Evolutionary conservation across 2,888 invertebrate genomes (phyloP), one percentile per base, ranked within the genome.

Genomic region (Gastrophysa polygoni): DNA sequence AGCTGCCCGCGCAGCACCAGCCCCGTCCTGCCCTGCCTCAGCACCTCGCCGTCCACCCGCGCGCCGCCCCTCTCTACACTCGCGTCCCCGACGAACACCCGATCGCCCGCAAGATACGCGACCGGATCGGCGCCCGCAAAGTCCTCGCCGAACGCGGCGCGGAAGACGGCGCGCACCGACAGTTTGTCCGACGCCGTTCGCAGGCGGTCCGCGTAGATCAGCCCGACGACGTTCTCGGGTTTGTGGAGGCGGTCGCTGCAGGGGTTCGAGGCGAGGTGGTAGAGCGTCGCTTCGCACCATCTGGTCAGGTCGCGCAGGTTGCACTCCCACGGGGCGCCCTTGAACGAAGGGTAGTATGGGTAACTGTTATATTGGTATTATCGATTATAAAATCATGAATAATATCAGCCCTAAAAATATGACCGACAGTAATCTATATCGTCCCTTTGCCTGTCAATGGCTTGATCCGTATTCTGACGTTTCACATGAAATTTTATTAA

Each of bases 241-340:
- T n/a, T n/a, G 74, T 67, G 54, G 11, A 43, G 28, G 59, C 77
- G 10, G 72, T n/a, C n/a, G n/a, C 66, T 61, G 17, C 57, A 61
- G 10, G 64, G 62, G 44, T 51, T 57, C 1, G 57, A 43, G 24
- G 67, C 68, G 3, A 63, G 60, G 17, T 77, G 71, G 63, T 80
- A 81, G 28, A 87, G 80, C 0, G 90, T 83, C 0, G 91, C 87
- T 73, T 96, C 91, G 77, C 95, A 95, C 97, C 97, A 98, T 70
- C 98, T 88, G 61, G 91, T 89, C 69, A 99, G 85, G 78, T 99
- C 99, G 73, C 99, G 87, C 49, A 99, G 84, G 83, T 99, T 99
- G 83, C 98, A 95, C 82, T 99, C 98, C 91, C 95, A 98, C 0
- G 98, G 98, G 0, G 92, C 89, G 0, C 98, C 97, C 75, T 38